Base-by-base conservation (phyloP, 2,113 vertebrate genomes). In the Clarias macrocephalus region DNA sequence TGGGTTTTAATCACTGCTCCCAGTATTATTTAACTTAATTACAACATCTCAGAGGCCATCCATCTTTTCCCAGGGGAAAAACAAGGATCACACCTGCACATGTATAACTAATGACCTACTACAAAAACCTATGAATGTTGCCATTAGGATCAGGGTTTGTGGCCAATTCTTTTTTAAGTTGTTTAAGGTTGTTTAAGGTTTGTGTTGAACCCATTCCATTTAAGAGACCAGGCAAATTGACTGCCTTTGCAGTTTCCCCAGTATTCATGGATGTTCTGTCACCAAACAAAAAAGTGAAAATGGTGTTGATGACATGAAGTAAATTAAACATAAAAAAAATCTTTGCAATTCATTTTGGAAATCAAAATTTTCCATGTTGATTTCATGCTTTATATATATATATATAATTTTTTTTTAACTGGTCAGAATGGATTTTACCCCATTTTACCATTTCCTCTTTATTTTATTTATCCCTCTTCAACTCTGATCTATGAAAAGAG, bases 1-100 rank as follows among this genome's bases (percentile, higher is more conserved):
- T 62, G 68, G 86, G 89, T 56, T 19, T 9, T 76, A 63, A 83
- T 88, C 62, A 88, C 54, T 15, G 48, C 59, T 84, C 68, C 42
- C 57, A 66, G 33, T 83, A 65, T 82, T 42, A 85, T 82, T 37
- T 77, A 77, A 33, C 60, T 28, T 79, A 87, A 89, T 88, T 85
- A 80, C 52, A 70, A 54, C 19, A 63, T 82, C 33, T 52, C 72
- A 70, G 66, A 73, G n/a, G 54, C 19, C 68, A 73, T 52, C 33
- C 25, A 81, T 10, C 77, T 65, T 63, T 28, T 79, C 73, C 33
- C 60, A 65, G 84, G 9, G 37, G 59, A 77, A 9, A 63, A 86
- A 80, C 82, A 54, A 25, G 56, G 63, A n/a, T 30, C 3, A 60
- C n/a, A 81, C 30, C 10, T 62, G 57, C 3, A 80, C 6, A n/a